Evolutionary conservation across 1,140 invertebrate genomes (phyloP).

Genomic region (Leptoteleia sp.): DNA sequence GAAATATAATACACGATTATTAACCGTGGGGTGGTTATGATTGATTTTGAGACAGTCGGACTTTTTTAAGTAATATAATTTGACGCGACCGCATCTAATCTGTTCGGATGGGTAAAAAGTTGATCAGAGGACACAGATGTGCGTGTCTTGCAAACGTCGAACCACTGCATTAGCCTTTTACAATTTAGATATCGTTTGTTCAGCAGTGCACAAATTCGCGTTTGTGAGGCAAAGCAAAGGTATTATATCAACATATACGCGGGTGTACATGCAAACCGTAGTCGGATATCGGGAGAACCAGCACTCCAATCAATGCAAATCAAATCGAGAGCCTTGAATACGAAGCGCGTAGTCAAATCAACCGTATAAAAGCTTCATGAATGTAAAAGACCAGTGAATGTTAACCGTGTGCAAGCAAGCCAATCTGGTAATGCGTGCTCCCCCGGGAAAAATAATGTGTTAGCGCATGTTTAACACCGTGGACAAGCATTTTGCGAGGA

Average conservation of each 20-base stretch:
- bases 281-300: constrained; percentile 68
- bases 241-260: constrained; percentile 39
- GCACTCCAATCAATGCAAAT: constrained; percentile 82
- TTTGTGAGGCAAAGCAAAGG: constrained; percentile 42
- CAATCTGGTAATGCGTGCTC: constrained; percentile 80
- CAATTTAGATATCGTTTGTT: constrained; percentile 49
- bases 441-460: constrained; percentile 68
- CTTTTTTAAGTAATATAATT: background rate
- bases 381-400: constrained; percentile 80
- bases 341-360: constrained; percentile 79
- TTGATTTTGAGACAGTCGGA: no score
- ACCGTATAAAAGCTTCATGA: constrained; percentile 80
- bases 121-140: constrained; percentile 25
- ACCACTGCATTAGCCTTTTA: constrained; percentile 47
- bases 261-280: constrained; percentile 40
- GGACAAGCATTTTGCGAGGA: constrained; percentile 66
- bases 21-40: no score
- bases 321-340: constrained; percentile 78
- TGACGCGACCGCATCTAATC: constrained; percentile 3
- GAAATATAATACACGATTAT: no score
- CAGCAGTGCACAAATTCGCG: constrained; percentile 36
- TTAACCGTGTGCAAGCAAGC: constrained; percentile 72
- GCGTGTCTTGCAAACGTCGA: constrained; percentile 24
- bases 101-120: constrained; percentile 15
- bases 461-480: constrained; percentile 64